Evolutionary conservation across 2,113 vertebrate species (phyloP), one percentile per base, ranked within the genome.

Genomic region (Caracal caracal): DNA sequence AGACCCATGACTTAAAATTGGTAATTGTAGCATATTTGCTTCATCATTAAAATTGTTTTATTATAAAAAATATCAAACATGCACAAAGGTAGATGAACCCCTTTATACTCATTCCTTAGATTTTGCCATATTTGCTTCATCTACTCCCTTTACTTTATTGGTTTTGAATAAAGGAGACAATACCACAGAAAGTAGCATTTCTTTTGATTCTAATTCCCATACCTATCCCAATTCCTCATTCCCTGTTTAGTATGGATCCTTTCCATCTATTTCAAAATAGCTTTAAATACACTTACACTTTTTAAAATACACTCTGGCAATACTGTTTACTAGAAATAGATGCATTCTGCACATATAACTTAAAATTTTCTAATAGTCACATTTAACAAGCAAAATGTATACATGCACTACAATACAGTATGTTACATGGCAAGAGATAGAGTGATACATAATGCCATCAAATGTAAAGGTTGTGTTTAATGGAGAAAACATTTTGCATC

Each of bases 151-250:
- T 37, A 35, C 35, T 30, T 81, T 43, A 53, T 47, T 24, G 43
- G 15, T 66, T 88, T 68, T 75, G 68, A 88, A 92, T 37, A 68
- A 73, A 93, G 51, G 66, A 82, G 88, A 81, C 56, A 51, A 87
- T 70, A 86, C n/a, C 40, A 53, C 12, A 93, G 79, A 84, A 82
- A 66, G 1, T 6, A 51, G 49, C 59, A 47, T 79, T 35, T 59
- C 33, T 71, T 85, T 49, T 88, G 37, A 33, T 63, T 82, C 33
- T 40, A 66, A 53, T 56, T 84, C 17, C 24, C 6, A 1, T 49
- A 19, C 28, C 10, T 78, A 8, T 35, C 63, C 19, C 12, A 9
- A 35, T 78, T 65, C 40, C 76, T 47, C 35, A 12, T 1, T 89
- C n/a, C 11, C 37, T 76, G 85, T 24, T 86, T 63, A 24, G 13